Conservation (phyloP, 2,797 vertebrate species). For the Squalus acanthias region DNA sequence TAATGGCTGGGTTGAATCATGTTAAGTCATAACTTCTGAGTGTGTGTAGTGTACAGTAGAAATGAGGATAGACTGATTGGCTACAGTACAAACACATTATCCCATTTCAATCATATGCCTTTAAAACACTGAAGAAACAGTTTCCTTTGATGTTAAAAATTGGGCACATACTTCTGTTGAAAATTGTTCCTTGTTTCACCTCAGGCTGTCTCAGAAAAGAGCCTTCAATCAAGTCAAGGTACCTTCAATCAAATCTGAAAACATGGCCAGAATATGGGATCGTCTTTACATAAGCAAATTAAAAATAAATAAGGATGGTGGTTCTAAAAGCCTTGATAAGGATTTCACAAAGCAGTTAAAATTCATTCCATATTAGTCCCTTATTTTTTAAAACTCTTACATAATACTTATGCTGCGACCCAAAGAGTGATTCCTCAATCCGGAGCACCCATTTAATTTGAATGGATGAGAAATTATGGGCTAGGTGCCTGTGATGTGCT, state of each 20-base stretch:
- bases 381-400: neutral
- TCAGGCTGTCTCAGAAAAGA: neutral
- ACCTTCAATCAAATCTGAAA: constrained; percentile 9
- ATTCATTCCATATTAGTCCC: neutral
- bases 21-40: neutral
- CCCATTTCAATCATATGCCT: neutral
- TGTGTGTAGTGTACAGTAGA: neutral
- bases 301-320: neutral
- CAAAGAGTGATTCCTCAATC: neutral
- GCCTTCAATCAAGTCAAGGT: neutral
- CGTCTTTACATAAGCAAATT: neutral
- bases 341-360: neutral
- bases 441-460: neutral
- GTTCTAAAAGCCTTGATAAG: neutral
- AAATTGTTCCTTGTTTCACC: neutral
- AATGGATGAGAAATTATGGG: neutral
- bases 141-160: constrained; percentile 22
- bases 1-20: neutral
- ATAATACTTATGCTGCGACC: neutral
- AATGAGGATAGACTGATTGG: neutral
- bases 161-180: neutral
- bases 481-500: neutral
- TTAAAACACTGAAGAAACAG: neutral
- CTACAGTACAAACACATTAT: neutral
- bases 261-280: neutral